Evolutionary conservation across 2,797 vertebrate genomes (phyloP).

Genomic region (Lerista edwardsae): DNA sequence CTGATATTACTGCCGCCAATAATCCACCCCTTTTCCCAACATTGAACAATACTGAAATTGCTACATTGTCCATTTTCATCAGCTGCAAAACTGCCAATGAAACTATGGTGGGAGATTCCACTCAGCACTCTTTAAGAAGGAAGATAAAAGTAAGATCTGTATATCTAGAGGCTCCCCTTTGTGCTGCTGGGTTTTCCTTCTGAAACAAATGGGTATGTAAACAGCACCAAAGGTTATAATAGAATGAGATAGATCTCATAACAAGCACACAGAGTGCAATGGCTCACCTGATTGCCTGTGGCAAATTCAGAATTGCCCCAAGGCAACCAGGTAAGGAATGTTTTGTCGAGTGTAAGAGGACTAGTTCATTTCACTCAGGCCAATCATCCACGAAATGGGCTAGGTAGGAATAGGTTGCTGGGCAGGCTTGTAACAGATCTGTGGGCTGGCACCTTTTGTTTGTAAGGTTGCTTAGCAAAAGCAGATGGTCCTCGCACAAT

Average conservation of each 20-base stretch:
- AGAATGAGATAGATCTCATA: neutral
- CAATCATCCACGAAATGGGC: neutral
- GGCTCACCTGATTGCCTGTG: neutral
- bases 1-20: no score
- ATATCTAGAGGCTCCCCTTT: neutral
- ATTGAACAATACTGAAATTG: no score
- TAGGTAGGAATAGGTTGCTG: no score
- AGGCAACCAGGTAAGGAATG: neutral
- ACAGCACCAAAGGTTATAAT: neutral
- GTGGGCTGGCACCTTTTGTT: neutral
- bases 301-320: neutral
- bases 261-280: neutral
- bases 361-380: neutral
- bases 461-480: no score
- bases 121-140: no score
- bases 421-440: neutral
- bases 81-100: no score
- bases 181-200: neutral
- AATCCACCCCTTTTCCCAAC: no score
- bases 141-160: neutral
- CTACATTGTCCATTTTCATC: no score
- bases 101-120: no score
- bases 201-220: neutral
- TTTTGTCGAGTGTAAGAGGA: neutral
- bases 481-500: neutral